These are phyloP conservation scores for Epinotia ramella DNA, from an alignment of 2,888 invertebrate species.

Conservation along the genomic window DNA sequence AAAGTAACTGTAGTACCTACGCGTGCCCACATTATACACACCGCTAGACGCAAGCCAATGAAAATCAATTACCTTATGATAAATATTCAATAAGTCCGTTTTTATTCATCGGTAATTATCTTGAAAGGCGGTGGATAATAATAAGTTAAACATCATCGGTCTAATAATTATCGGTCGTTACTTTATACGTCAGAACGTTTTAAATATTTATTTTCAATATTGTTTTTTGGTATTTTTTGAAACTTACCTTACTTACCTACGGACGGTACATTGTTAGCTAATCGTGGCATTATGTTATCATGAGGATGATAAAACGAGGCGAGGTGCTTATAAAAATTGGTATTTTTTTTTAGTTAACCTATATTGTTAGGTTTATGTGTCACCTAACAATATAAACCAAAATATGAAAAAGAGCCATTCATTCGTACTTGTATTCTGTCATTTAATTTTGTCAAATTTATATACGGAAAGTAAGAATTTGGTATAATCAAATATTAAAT, in stretches of 20 bases:
- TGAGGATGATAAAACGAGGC: not conserved
- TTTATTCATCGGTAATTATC: constrained; percentile 56
- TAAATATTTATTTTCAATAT: not conserved
- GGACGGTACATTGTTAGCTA: not conserved
- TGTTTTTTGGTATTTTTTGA: constrained; percentile 1
- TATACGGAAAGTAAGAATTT: too few relatives aligned
- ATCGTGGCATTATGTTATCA: not conserved
- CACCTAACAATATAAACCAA: too few relatives aligned
- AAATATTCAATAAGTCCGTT: constrained; percentile 61
- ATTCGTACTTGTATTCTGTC: too few relatives aligned
- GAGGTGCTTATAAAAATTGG: too few relatives aligned
- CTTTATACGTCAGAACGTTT: constrained; percentile 24
- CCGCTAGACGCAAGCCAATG: constrained; percentile 55
- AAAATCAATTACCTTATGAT: constrained; percentile 63
- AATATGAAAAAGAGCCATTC: too few relatives aligned
- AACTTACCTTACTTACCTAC: not conserved
- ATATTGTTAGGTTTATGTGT: too few relatives aligned
- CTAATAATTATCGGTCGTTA: constrained; percentile 28
- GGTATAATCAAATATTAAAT: too few relatives aligned
- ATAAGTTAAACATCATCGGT: constrained; percentile 7
- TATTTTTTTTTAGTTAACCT: too few relatives aligned
- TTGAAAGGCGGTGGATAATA: constrained; percentile 16
- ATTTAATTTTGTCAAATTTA: too few relatives aligned
- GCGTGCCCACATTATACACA: constrained; percentile 61
- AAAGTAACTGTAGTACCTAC: constrained; percentile 70